These are phyloP conservation scores for Drosophila punjabiensis DNA, from an alignment of 1,140 invertebrate genomes.

Conservation along the genomic window DNA sequence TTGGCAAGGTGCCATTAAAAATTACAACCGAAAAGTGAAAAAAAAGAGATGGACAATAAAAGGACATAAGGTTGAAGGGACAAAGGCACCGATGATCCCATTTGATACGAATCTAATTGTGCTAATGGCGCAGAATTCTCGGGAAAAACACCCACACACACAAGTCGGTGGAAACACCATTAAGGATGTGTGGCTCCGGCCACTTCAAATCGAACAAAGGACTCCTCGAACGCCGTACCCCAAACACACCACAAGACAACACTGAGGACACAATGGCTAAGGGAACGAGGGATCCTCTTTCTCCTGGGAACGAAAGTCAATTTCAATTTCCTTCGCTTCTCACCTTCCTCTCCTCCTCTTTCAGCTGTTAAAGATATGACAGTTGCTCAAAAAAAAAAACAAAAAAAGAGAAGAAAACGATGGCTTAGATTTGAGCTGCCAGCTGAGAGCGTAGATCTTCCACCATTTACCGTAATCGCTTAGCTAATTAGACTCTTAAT, in stretches of 20 bases:
- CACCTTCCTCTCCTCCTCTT: constrained; percentile 11
- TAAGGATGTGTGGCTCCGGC: constrained; percentile 38
- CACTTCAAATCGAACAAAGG: constrained; percentile 57
- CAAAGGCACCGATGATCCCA: constrained; percentile 70
- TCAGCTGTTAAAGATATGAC: constrained; percentile 40
- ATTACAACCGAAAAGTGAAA: constrained; percentile 71
- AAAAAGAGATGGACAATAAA: constrained; percentile 68
- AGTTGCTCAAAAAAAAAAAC: constrained; percentile 38
- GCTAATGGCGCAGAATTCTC: constrained; percentile 79
- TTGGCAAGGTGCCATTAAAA: constrained; percentile 85
- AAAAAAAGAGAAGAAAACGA: constrained; percentile 1
- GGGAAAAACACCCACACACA: constrained; percentile 56
- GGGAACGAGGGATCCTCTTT: constrained; percentile 13
- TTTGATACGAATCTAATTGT: constrained; percentile 85
- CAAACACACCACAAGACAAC: constrained; percentile 43
- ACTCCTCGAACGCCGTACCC: constrained; percentile 26
- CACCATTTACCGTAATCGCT: constrained; percentile 35
- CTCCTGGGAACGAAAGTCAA: constrained; percentile 28
- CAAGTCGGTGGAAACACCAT: constrained; percentile 52
- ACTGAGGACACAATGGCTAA: constrained; percentile 10
- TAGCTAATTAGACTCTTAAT: constrained; percentile 73
- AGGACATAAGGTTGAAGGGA: constrained; percentile 52
- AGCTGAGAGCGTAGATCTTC: constrained; percentile 21
- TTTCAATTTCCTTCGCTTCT: constrained; percentile 45
- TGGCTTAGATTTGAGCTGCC: constrained; percentile 31